Evolutionary conservation across 2,888 invertebrate species (phyloP), one percentile per base, ranked within the genome.

Genomic region (Sphaerophoria taeniata): DNA sequence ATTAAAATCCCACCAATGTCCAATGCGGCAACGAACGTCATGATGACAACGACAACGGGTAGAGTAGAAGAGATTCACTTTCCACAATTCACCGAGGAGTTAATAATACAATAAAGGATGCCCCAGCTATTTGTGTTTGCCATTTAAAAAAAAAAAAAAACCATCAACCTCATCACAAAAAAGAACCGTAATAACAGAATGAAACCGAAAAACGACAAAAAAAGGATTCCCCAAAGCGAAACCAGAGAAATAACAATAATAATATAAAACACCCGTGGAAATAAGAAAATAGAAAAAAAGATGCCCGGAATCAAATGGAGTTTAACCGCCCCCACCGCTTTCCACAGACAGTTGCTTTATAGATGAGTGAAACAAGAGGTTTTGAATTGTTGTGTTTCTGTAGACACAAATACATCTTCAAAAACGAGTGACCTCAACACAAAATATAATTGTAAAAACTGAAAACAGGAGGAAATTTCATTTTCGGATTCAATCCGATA

Each of bases 21-120:
- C n/a, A n/a, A n/a, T n/a, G n/a, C n/a, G n/a, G n/a, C 51, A 43
- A 43, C 61, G 33, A 39, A 55, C 55, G 16, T 14, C 69, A n/a
- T n/a, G n/a, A n/a, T 33, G 33, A 9, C 47, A n/a, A 11, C 60
- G 36, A 34, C 51, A 5, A 7, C 24, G 6, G 45, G 11, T 11
- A 43, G 39, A 43, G 39, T 43, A 55, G 4, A 24, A 33, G 63
- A 34, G 34, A 70, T 70, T 70, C 78, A 58, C 63, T 69, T 65
- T 83, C 70, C 73, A 65, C 85, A 73, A 85, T 81, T 81, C 85
- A 85, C 69, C 76, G 85, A 81, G 77, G 81, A 85, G 85, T 85
- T 76, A 81, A 85, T 85, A 85, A 85, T 70, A 77, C 80, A 85
- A 85, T 85, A 85, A 85, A 76, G 14, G 70, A 73, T 65, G 76